These are phyloP conservation scores for Oxycera nigricornis DNA, from an alignment of 2,888 invertebrate genomes.

Conservation along the genomic window DNA sequence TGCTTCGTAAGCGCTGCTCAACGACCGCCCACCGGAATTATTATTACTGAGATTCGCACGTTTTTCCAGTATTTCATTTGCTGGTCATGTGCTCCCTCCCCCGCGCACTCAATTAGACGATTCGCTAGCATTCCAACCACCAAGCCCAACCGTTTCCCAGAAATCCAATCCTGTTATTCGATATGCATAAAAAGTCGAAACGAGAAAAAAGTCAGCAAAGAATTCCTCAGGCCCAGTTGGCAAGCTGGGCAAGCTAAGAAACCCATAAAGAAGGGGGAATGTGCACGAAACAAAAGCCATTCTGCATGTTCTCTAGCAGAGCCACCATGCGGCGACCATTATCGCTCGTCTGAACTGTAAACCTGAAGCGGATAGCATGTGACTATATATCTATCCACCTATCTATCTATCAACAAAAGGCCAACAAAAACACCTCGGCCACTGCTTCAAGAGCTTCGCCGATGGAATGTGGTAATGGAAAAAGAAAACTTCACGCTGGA, in stretches of 20 bases:
- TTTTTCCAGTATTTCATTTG: no score
- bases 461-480: conserved; percentile 22
- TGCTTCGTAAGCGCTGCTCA: no score
- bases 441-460: conserved; percentile 9
- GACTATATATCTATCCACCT: neutral
- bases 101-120: no score
- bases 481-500: conserved; percentile 38
- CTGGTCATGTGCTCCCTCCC: no score
- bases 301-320: conserved; percentile 15
- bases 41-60: no score
- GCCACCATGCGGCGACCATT: neutral
- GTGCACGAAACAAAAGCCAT: neutral
- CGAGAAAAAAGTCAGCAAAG: conserved; percentile 12
- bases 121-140: neutral
- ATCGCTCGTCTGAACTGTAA: conserved; percentile 14
- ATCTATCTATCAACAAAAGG: neutral
- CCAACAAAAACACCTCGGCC: conserved; percentile 4
- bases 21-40: no score
- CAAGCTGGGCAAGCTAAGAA: conserved; percentile 18
- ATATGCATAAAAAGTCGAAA: conserved; percentile 28
- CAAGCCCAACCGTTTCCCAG: conserved; percentile 20
- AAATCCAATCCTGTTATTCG: conserved; percentile 33
- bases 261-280: conserved; percentile 24
- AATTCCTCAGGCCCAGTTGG: neutral
- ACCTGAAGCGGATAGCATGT: conserved; percentile 10